Percentiles rank a stretch among this genome's conserved stretches.
Conservation (phyloP, 2,797 vertebrate species). For the Coregonus suidteri region DNA sequence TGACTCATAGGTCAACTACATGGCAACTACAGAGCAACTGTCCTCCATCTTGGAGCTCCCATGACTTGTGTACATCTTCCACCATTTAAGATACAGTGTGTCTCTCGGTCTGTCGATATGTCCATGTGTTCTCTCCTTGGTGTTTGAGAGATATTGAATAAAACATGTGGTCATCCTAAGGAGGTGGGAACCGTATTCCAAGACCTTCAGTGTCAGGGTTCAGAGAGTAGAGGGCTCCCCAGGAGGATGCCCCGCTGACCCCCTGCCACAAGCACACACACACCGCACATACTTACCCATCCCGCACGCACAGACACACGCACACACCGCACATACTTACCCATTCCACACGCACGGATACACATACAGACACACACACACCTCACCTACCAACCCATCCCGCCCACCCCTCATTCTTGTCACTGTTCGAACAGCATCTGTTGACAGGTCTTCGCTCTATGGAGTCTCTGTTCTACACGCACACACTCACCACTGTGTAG, state of each 20-base stretch:
- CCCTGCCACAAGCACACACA: too few species aligned
- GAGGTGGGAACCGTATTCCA: background rate
- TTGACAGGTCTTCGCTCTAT: too few species aligned
- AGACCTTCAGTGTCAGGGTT: background rate
- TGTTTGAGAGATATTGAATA: background rate
- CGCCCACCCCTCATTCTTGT: too few species aligned
- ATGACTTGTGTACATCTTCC: background rate
- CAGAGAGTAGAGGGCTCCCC: background rate
- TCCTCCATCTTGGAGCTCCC: background rate
- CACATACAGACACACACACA: too few species aligned
- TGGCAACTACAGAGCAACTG: background rate
- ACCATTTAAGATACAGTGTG: background rate
- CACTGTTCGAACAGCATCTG: too few species aligned
- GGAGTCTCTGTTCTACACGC: too few species aligned
- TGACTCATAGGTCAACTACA: background rate
- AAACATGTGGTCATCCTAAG: background rate
- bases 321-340: too few species aligned
- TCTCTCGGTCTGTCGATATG: background rate
- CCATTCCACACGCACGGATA: too few species aligned
- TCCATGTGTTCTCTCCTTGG: background rate
- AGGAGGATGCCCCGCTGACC: background rate
- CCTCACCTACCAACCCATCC: too few species aligned
- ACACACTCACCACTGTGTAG: too few species aligned
- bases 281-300: too few species aligned
- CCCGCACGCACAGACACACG: too few species aligned